Conservation (phyloP, 2,888 invertebrate genomes). For the Harmothoe impar region DNA sequence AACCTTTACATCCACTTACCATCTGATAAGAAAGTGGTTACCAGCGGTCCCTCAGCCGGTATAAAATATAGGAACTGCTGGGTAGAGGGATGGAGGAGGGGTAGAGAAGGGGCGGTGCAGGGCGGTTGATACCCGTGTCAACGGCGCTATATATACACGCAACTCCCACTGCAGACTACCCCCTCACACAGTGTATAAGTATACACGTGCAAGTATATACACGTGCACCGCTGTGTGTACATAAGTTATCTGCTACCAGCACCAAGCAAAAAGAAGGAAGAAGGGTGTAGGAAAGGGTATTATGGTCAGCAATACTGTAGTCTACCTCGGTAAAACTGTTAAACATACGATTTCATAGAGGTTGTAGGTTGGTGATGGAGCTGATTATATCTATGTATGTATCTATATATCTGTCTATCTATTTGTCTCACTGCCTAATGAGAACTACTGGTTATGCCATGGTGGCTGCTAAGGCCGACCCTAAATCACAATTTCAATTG, state of each 20-base stretch:
- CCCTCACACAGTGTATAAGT: not conserved
- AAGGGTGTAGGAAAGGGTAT: not conserved
- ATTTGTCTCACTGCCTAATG: too few species aligned
- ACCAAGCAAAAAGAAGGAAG: not conserved
- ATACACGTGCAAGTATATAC: not conserved
- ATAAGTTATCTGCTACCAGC: not conserved
- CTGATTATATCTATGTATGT: too few species aligned
- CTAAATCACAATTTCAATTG: too few species aligned
- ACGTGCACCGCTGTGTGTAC: not conserved
- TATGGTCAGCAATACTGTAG: not conserved
- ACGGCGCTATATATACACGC: slow-evolving; percentile 14
- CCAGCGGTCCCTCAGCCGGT: not conserved
- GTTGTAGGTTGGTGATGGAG: too few species aligned
- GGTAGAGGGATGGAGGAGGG: not conserved
- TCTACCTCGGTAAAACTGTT: too few species aligned
- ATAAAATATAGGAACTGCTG: not conserved
- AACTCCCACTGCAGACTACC: not conserved
- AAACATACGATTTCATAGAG: too few species aligned
- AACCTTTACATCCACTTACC: too few species aligned
- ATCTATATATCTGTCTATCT: too few species aligned
- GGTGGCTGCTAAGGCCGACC: too few species aligned
- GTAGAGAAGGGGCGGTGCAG: not conserved
- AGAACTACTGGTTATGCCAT: too few species aligned
- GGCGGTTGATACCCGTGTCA: slow-evolving; percentile 10
- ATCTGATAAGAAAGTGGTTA: not conserved